A percentile compares a stretch with the other conserved stretches of the same genome.
Evolutionary conservation across 2,113 vertebrate genomes (phyloP).

Genomic region (Hydrolagus affinis): DNA sequence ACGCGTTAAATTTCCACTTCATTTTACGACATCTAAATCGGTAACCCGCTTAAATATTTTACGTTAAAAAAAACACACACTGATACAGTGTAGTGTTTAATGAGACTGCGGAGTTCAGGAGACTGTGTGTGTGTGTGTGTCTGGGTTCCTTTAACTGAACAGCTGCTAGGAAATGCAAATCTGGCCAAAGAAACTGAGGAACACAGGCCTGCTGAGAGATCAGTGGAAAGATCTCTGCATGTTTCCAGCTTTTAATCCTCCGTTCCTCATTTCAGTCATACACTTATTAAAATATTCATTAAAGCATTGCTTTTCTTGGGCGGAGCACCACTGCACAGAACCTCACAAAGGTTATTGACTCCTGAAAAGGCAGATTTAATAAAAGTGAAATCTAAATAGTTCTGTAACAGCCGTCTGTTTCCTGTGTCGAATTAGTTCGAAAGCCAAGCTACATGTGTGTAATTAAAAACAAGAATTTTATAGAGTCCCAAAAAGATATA

Average conservation of each 20-base stretch:
- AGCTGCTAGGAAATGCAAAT: neutral
- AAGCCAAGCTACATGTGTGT: too few relatives aligned
- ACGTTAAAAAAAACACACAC: neutral
- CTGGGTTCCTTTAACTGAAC: slow-evolving; percentile 9
- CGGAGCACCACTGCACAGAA: neutral
- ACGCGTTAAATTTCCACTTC: neutral
- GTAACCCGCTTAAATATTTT: neutral
- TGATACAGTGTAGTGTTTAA: neutral
- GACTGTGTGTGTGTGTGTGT: neutral
- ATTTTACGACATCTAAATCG: neutral
- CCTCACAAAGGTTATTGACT: too few relatives aligned
- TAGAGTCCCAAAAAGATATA: too few relatives aligned
- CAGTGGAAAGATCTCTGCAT: neutral
- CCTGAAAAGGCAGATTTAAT: neutral
- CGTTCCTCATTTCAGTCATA: neutral
- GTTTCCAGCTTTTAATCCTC: slow-evolving; percentile 14
- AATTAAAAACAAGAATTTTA: too few relatives aligned
- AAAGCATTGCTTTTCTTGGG: neutral
- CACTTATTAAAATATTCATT: slow-evolving; percentile 7
- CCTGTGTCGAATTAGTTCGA: too few relatives aligned
- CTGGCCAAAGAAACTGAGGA: neutral
- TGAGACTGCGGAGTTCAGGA: neutral
- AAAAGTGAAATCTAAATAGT: neutral
- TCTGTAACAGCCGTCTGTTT: neutral
- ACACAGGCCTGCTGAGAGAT: neutral